Conservation (phyloP, 1,140 invertebrate species). For the Colletes gigas region DNA sequence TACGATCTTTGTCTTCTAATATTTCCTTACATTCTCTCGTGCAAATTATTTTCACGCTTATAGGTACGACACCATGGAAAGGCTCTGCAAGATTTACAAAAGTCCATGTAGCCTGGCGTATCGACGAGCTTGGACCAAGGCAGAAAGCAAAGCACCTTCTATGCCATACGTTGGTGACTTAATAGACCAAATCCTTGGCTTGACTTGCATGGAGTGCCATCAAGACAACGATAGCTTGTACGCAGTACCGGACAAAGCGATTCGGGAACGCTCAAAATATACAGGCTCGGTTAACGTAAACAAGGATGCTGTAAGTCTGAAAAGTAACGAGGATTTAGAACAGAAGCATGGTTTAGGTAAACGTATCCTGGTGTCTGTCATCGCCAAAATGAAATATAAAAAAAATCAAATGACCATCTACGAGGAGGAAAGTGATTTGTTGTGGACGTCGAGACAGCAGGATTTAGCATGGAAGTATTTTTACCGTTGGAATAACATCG, state of each 20-base stretch:
- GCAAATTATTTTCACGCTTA: background rate
- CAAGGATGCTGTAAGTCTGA: background rate
- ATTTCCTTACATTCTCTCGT: too few species aligned
- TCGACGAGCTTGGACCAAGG: conserved; percentile 73
- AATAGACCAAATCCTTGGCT: conserved; percentile 73
- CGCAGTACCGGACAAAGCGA: background rate
- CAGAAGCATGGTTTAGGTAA: conserved; percentile 24
- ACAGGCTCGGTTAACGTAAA: background rate
- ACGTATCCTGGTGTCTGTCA: conserved; percentile 51
- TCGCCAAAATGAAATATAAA: conserved; percentile 40
- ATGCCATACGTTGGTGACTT: conserved; percentile 81
- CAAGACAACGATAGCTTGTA: background rate
- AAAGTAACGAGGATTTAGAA: background rate
- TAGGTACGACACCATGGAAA: conserved; percentile 80
- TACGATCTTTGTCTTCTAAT: too few species aligned
- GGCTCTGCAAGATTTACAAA: conserved; percentile 78
- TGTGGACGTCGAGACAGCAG: conserved; percentile 45
- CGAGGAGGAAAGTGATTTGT: background rate
- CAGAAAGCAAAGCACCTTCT: conserved; percentile 69
- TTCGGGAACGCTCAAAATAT: background rate
- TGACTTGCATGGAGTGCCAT: conserved; percentile 23
- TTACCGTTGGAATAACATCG: conserved; percentile 57
- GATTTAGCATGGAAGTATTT: conserved; percentile 59
- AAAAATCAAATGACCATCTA: conserved; percentile 1
- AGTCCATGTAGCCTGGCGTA: conserved; percentile 73